phyloP scores from a whole-genome alignment of 2,888 invertebrate genomes.

The Rotaria macrura region DNA sequence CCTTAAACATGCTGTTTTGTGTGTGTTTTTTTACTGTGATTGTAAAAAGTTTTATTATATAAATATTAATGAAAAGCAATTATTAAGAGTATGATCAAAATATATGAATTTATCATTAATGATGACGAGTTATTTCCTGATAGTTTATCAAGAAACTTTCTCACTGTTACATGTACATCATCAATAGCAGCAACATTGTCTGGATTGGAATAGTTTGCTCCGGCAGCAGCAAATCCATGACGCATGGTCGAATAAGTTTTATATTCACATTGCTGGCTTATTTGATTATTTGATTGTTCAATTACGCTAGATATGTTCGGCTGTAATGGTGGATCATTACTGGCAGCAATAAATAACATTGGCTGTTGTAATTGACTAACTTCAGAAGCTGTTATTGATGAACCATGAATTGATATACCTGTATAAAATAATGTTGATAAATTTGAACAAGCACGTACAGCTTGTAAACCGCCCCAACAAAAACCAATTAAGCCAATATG shows the following conservation, averaged over 20 bases:
- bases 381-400: slow-evolving; percentile 1
- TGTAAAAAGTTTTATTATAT: neutral
- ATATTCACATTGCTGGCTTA: neutral
- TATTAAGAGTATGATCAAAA: neutral
- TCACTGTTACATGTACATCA: neutral
- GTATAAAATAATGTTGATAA: neutral
- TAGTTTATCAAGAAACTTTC: neutral
- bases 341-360: slow-evolving; percentile 33
- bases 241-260: neutral
- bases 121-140: neutral
- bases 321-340: slow-evolving; percentile 5
- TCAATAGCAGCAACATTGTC: neutral
- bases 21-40: neutral
- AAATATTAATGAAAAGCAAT: neutral
- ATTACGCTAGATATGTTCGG: neutral
- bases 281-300: neutral
- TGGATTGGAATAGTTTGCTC: slow-evolving; percentile 14
- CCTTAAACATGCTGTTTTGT: neutral
- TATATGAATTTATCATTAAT: neutral
- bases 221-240: slow-evolving; percentile 33
- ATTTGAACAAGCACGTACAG: slow-evolving; percentile 27
- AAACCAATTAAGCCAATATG: slow-evolving; percentile 20
- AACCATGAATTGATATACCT: slow-evolving; percentile 32
- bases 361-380: slow-evolving; percentile 23
- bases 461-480: slow-evolving; percentile 34